Evolutionary conservation across 2,113 vertebrate genomes (phyloP).

Genomic region (Zosterops pallidus): DNA sequence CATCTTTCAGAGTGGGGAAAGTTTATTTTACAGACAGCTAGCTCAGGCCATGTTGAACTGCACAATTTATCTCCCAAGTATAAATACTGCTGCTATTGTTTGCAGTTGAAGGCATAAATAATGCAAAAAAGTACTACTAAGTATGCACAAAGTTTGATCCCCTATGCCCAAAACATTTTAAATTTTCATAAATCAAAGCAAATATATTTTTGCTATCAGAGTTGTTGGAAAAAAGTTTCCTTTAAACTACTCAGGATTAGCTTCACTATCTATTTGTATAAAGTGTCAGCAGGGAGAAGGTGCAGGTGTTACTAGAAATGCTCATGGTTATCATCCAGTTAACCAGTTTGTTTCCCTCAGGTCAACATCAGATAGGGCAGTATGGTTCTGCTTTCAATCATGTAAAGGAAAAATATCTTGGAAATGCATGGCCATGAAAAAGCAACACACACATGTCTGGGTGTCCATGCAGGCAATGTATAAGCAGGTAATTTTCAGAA

Average conservation of each 20-base stretch:
- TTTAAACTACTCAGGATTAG: neutral
- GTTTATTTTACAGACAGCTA: slow-evolving; percentile 19
- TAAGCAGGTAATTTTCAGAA: neutral
- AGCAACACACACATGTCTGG: neutral
- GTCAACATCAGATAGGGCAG: neutral
- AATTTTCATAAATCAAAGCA: slow-evolving; percentile 52
- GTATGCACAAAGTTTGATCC: slow-evolving; percentile 41
- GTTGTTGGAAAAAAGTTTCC: neutral
- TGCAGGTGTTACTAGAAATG: neutral
- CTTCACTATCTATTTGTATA: neutral
- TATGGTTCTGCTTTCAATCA: neutral
- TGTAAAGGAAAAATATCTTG: neutral
- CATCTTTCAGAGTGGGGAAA: neutral
- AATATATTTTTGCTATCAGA: slow-evolving; percentile 32
- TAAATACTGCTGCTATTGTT: slow-evolving; percentile 45
- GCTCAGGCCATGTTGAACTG: neutral
- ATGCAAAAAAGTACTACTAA: slow-evolving; percentile 29
- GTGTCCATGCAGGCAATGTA: neutral
- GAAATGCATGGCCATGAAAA: neutral
- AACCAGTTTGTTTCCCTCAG: neutral
- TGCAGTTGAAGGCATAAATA: slow-evolving; percentile 50
- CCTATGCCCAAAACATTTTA: slow-evolving; percentile 42
- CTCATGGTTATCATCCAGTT: neutral
- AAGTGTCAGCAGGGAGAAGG: neutral
- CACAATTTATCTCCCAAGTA: neutral